These are phyloP conservation scores for Melanotaenia duboulayi DNA, from an alignment of 2,113 vertebrate genomes.

Conservation along the genomic window DNA sequence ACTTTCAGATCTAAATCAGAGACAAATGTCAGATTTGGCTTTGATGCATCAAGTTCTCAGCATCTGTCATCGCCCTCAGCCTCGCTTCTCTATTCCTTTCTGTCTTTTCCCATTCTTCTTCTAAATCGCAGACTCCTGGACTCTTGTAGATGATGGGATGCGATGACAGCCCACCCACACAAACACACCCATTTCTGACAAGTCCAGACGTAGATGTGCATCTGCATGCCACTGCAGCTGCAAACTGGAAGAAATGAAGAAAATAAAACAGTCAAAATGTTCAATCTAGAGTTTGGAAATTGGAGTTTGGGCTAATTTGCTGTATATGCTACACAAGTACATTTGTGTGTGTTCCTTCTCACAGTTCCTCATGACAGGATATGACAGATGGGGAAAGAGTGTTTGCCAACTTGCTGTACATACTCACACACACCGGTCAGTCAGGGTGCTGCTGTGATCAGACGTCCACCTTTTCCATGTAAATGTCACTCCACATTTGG, in stretches of 20 bases:
- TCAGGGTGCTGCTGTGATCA: slow-evolving; percentile 23
- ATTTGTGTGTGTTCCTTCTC: slow-evolving; percentile 7
- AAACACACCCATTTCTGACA: slow-evolving; percentile 1
- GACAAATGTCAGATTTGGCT: slow-evolving; percentile 45
- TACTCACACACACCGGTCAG: slow-evolving; percentile 23
- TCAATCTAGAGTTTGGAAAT: background rate
- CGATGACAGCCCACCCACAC: slow-evolving; percentile 20
- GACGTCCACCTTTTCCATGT: slow-evolving; percentile 46
- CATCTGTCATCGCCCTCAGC: slow-evolving; percentile 45
- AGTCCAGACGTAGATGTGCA: background rate
- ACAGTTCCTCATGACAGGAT: slow-evolving; percentile 57
- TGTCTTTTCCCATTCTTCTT: slow-evolving; percentile 40
- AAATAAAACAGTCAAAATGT: background rate
- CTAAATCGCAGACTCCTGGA: slow-evolving; percentile 25
- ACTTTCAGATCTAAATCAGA: slow-evolving; percentile 41
- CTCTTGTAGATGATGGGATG: slow-evolving; percentile 12
- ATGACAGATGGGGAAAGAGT: slow-evolving; percentile 59
- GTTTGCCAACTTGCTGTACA: slow-evolving; percentile 15
- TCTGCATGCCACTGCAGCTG: background rate
- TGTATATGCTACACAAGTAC: background rate
- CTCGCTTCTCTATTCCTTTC: slow-evolving; percentile 31
- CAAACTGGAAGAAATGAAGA: background rate
- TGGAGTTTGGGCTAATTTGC: background rate
- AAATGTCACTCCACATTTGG: background rate
- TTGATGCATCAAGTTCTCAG: slow-evolving; percentile 26